These are phyloP conservation scores for Diabrotica undecimpunctata DNA, from an alignment of 1,140 invertebrate species.

Conservation along the genomic window DNA sequence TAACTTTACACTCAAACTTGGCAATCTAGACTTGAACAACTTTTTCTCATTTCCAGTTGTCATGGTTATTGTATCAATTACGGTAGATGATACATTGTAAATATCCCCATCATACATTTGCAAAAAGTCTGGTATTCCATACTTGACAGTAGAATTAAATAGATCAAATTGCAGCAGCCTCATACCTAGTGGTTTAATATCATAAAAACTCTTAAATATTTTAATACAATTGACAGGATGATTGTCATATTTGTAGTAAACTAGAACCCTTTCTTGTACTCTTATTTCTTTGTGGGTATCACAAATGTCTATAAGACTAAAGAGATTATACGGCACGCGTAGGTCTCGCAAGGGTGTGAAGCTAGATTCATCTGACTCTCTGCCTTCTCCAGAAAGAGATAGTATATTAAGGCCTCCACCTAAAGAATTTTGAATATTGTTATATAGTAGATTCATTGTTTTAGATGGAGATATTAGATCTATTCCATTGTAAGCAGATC, in stretches of 20 bases:
- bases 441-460: constrained; percentile 65
- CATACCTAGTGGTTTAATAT: constrained; percentile 84
- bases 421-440: constrained; percentile 76
- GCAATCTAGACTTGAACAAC: constrained; percentile 69
- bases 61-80: constrained; percentile 69
- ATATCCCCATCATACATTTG: constrained; percentile 89
- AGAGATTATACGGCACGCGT: constrained; percentile 89
- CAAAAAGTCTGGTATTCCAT: constrained; percentile 78
- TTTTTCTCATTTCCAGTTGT: constrained; percentile 67
- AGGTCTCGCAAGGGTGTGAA: constrained; percentile 79
- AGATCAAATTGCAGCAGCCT: constrained; percentile 90
- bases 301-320: constrained; percentile 94
- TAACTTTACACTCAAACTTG: constrained; percentile 85
- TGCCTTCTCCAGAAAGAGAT: constrained; percentile 88
- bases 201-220: constrained; percentile 83
- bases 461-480: constrained; percentile 86
- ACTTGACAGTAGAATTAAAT: constrained; percentile 82
- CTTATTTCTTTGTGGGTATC: constrained; percentile 88
- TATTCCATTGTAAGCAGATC: constrained; percentile 87
- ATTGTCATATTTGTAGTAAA: constrained; percentile 98
- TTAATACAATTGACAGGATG: constrained; percentile 96
- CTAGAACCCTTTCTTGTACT: constrained; percentile 83
- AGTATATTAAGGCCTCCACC: constrained; percentile 87
- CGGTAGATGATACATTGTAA: constrained; percentile 76
- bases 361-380: constrained; percentile 81